A percentile compares a stretch with the other conserved stretches of the same genome.
These are phyloP conservation scores for Apteryx owenii DNA, from an alignment of 2,113 vertebrate genomes.

Conservation along the genomic window DNA sequence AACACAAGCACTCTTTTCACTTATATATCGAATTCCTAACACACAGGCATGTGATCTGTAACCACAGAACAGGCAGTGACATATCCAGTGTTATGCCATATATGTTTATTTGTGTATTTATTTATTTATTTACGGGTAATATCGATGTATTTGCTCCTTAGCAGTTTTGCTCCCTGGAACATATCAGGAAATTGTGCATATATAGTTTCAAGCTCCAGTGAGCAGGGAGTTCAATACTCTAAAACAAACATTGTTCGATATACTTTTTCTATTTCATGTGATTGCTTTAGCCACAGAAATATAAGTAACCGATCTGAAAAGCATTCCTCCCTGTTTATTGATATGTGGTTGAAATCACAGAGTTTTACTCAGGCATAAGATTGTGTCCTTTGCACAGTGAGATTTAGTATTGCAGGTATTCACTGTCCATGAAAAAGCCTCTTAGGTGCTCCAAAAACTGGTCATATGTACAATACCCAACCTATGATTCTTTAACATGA, in stretches of 20 bases:
- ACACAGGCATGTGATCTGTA: rapidly evolving
- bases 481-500: neutral
- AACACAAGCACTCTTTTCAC: neutral
- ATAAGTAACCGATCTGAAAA: neutral
- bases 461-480: rapidly evolving
- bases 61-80: neutral
- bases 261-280: neutral
- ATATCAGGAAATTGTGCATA: neutral
- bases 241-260: neutral
- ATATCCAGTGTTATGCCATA: neutral
- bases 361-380: neutral
- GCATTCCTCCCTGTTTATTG: neutral
- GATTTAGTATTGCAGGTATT: neutral
- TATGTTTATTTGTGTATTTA: neutral
- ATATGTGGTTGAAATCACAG: neutral
- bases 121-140: neutral
- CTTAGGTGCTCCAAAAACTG: neutral
- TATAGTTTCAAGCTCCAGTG: neutral
- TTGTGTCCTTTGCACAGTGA: neutral
- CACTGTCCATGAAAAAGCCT: neutral
- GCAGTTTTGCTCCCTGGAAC: neutral
- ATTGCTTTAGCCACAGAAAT: neutral
- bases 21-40: neutral
- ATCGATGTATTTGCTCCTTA: neutral
- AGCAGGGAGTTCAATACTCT: neutral